Evolutionary conservation across 2,888 invertebrate genomes (phyloP).

Genomic region (Trichogramma dendrolimi): DNA sequence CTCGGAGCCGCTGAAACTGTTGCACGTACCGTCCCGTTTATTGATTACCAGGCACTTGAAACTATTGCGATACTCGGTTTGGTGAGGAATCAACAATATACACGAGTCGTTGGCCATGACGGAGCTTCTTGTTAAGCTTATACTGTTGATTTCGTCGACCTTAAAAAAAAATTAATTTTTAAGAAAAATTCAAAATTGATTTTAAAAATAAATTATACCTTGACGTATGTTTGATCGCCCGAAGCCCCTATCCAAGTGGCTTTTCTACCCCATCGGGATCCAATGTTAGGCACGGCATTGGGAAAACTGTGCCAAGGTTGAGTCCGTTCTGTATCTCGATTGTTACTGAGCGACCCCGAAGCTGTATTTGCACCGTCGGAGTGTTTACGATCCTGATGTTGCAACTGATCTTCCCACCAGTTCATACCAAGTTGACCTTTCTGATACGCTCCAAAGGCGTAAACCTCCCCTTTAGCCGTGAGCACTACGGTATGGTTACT

Average conservation of each 20-base stretch:
- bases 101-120: constrained; percentile 83
- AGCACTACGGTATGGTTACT: constrained; percentile 91
- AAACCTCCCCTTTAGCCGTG: constrained; percentile 84
- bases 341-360: constrained; percentile 26
- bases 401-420: constrained; percentile 45
- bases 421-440: constrained; percentile 52
- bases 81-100: constrained; percentile 69
- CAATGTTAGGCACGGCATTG: constrained; percentile 73
- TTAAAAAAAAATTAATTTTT: constrained; percentile 35
- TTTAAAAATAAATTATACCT: constrained; percentile 42
- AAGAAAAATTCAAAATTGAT: not conserved
- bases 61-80: constrained; percentile 66
- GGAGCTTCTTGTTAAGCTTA: constrained; percentile 80
- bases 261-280: constrained; percentile 78
- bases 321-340: constrained; percentile 51
- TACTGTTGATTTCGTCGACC: constrained; percentile 86
- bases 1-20: constrained; percentile 74
- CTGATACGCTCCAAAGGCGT: constrained; percentile 87
- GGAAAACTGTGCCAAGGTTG: constrained; percentile 72
- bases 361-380: constrained; percentile 30
- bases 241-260: constrained; percentile 93
- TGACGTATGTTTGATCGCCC: constrained; percentile 93
- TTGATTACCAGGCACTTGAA: constrained; percentile 88
- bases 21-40: constrained; percentile 82
- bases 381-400: constrained; percentile 33